Base-by-base conservation (phyloP, 2,113 vertebrate species). In the Ascaphus truei region DNA sequence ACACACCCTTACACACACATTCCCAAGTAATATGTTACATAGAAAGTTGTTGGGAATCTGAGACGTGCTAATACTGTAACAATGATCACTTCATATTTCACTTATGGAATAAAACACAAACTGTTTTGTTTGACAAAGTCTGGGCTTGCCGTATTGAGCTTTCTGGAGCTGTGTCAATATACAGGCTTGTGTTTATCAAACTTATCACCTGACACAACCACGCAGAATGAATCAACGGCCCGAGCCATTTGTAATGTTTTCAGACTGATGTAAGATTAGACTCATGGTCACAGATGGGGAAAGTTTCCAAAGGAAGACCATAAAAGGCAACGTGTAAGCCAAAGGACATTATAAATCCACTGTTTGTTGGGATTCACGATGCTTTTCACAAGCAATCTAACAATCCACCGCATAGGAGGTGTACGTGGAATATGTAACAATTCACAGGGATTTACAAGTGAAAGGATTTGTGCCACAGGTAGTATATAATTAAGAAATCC, bases 1-100 rank as follows among this genome's bases (percentile, higher is more conserved):
- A n/a, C n/a, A n/a, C n/a, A n/a, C n/a, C n/a, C n/a, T n/a, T n/a
- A n/a, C n/a, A n/a, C n/a, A n/a, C n/a, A n/a, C n/a, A n/a, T n/a
- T n/a, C n/a, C n/a, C n/a, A n/a, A n/a, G n/a, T n/a, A n/a, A n/a
- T n/a, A n/a, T n/a, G n/a, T n/a, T n/a, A n/a, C n/a, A n/a, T n/a
- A n/a, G n/a, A n/a, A n/a, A n/a, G n/a, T n/a, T n/a, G n/a, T n/a
- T 58, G 53, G 41, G 39, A 58, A 41, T 57, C 65, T 30, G 20
- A 68, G 37, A 68, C 41, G 48, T 16, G 29, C 13, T 58, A 68
- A 56, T 56, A n/a, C n/a, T n/a, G n/a, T n/a, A 58, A 43, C 30
- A 58, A 47, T 20, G 33, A 68, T 68, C 39, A 68, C 65, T 68
- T 68, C 65, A 68, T 68, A 68, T 68, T 52, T 68, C 65, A 68